Conservation (phyloP, 2,888 invertebrate species). For the Tenthredo distinguenda region DNA sequence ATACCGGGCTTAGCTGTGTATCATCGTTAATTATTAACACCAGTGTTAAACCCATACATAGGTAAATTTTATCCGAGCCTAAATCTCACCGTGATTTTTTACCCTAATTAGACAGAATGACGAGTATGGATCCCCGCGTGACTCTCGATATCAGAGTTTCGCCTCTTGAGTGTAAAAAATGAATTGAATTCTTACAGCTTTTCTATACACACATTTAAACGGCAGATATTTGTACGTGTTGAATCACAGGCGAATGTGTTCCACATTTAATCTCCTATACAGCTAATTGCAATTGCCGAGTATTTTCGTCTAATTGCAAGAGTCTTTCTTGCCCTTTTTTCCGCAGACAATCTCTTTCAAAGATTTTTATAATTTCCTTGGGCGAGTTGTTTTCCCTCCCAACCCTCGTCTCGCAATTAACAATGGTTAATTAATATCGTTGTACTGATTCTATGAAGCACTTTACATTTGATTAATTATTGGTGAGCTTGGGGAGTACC, state of each 20-base stretch:
- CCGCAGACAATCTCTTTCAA: neutral
- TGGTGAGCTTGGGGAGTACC: neutral
- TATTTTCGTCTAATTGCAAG: too few relatives aligned
- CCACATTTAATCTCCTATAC: neutral
- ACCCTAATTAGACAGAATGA: neutral
- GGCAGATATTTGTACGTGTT: neutral
- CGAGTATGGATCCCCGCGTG: neutral
- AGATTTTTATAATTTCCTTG: neutral
- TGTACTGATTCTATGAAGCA: conserved; percentile 41
- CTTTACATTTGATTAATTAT: conserved; percentile 26
- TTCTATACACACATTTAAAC: neutral
- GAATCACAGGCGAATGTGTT: neutral
- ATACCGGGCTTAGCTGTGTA: conserved; percentile 3
- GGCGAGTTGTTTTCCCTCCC: neutral
- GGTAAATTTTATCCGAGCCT: neutral
- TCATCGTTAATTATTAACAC: conserved; percentile 15
- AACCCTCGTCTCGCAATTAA: neutral
- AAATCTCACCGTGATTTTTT: conserved; percentile 14
- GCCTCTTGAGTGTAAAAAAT: neutral
- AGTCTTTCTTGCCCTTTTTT: neutral
- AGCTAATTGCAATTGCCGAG: too few relatives aligned
- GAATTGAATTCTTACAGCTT: neutral
- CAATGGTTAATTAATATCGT: conserved; percentile 20
- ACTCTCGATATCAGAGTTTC: neutral
- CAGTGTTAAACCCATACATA: neutral